These are phyloP conservation scores for Enteromius trimaculatus DNA, from an alignment of 2,797 vertebrate genomes.

Conservation along the genomic window DNA sequence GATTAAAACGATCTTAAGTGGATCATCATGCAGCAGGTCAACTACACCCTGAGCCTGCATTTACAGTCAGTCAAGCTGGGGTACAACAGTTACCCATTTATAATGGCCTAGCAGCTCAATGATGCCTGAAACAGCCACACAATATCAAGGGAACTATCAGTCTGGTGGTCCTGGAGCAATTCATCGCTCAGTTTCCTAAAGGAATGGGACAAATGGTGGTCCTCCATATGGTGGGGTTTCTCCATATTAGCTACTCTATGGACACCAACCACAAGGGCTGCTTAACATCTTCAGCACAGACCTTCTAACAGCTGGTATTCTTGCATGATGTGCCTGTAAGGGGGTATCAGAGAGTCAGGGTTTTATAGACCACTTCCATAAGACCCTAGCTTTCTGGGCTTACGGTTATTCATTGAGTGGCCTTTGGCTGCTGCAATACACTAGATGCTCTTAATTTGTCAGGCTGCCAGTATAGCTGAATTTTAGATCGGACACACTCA, in stretches of 20 bases:
- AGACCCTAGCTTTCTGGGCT: not conserved
- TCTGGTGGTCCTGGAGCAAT: not conserved
- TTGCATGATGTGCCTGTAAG: not conserved
- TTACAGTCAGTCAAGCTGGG: not conserved
- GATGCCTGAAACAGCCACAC: not conserved
- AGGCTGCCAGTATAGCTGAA: not conserved
- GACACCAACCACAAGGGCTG: not conserved
- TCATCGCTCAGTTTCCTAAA: not conserved
- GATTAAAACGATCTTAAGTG: not conserved
- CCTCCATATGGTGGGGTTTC: not conserved
- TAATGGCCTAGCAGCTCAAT: not conserved
- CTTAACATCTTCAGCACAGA: not conserved
- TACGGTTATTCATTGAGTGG: not conserved
- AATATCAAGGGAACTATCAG: not conserved
- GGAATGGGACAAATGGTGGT: not conserved
- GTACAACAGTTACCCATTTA: not conserved
- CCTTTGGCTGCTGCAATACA: not conserved
- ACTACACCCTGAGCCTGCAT: not conserved
- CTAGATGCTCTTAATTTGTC: not conserved
- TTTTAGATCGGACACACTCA: not conserved
- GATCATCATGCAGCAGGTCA: not conserved
- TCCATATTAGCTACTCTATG: not conserved
- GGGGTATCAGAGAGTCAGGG: not conserved
- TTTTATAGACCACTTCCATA: not conserved
- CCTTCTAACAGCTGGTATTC: not conserved